Evolutionary conservation across 2,888 invertebrate genomes (phyloP).

Genomic region (Watsonalla binaria): DNA sequence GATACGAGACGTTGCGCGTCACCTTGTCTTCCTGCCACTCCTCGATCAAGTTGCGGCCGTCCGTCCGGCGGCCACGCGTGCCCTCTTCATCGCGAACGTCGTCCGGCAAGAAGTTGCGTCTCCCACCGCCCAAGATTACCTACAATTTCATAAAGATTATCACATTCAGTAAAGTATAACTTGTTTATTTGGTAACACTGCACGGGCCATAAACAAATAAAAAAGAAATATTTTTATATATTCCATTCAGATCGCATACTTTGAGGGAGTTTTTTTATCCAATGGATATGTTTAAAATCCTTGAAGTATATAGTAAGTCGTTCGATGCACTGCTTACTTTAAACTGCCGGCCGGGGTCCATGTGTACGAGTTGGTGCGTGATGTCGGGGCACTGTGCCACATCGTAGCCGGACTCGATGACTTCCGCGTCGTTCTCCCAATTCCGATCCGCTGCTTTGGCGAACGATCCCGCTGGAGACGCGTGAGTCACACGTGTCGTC

Average conservation of each 20-base stretch:
- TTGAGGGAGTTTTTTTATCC: too few species aligned
- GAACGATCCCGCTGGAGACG: constrained; percentile 84
- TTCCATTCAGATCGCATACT: too few species aligned
- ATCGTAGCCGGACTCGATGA: constrained; percentile 42
- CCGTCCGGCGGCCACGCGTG: constrained; percentile 62
- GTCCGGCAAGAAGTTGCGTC: constrained; percentile 80
- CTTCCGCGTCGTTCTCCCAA: constrained; percentile 85
- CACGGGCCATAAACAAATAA: too few species aligned
- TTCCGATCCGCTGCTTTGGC: constrained; percentile 83
- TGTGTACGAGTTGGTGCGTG: constrained; percentile 81
- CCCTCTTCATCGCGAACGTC: constrained; percentile 73
- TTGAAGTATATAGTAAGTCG: too few species aligned
- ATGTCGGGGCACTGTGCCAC: constrained; percentile 79
- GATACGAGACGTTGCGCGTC: constrained; percentile 42
- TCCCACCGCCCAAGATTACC: constrained; percentile 86
- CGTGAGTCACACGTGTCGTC: constrained; percentile 87
- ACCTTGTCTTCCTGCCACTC: constrained; percentile 79
- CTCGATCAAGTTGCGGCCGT: constrained; percentile 82
- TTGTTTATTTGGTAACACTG: background rate
- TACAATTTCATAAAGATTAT: constrained; percentile 25
- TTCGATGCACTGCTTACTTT: constrained; percentile 63
- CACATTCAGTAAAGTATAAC: background rate
- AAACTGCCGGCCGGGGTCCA: constrained; percentile 81
- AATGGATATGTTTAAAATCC: too few species aligned
- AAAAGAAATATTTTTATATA: too few species aligned